A percentile compares a stretch with the other conserved stretches of the same genome.
phyloP scores from a whole-genome alignment of 2,113 vertebrate genomes.

The Gambusia affinis region DNA sequence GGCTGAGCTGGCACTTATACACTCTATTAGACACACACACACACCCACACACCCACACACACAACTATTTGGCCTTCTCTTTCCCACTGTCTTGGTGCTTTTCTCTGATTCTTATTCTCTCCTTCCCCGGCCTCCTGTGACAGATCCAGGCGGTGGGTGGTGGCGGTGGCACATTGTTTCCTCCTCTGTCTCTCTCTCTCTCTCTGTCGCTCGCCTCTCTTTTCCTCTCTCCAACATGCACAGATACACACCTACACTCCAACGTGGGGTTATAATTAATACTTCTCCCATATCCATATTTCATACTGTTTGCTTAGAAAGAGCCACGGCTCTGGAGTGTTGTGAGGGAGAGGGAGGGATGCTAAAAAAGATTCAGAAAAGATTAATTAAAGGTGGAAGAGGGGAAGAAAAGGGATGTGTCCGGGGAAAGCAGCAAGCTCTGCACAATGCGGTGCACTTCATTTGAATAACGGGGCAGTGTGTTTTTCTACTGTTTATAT shows the following conservation, averaged over 20 bases:
- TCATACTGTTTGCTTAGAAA: slow-evolving; percentile 81
- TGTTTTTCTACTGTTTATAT: slow-evolving; percentile 53
- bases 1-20: slow-evolving; percentile 58
- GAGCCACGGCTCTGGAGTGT: slow-evolving; percentile 45
- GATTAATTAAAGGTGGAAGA: slow-evolving; percentile 77
- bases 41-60: slow-evolving; percentile 2
- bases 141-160: slow-evolving; percentile 78
- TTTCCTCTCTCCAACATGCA: slow-evolving; percentile 44
- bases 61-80: slow-evolving; percentile 36
- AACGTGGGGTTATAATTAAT: slow-evolving; percentile 83
- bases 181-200: slow-evolving; percentile 49
- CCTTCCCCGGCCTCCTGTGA: slow-evolving; percentile 70
- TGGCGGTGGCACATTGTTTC: slow-evolving; percentile 77
- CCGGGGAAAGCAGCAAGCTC: slow-evolving; percentile 79
- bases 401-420: slow-evolving; percentile 71
- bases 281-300: slow-evolving; percentile 79
- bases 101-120: slow-evolving; percentile 50
- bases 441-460: slow-evolving; percentile 77
- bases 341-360: slow-evolving; percentile 55
- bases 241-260: slow-evolving; percentile 67
- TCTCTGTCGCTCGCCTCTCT: slow-evolving; percentile 41
- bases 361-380: slow-evolving; percentile 76
- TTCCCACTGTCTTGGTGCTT: slow-evolving; percentile 51
- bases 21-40: slow-evolving; percentile 53
- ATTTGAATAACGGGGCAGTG: slow-evolving; percentile 80